Evolutionary conservation across 2,113 vertebrate species (phyloP).

Genomic region (Spermophilus dauricus): DNA sequence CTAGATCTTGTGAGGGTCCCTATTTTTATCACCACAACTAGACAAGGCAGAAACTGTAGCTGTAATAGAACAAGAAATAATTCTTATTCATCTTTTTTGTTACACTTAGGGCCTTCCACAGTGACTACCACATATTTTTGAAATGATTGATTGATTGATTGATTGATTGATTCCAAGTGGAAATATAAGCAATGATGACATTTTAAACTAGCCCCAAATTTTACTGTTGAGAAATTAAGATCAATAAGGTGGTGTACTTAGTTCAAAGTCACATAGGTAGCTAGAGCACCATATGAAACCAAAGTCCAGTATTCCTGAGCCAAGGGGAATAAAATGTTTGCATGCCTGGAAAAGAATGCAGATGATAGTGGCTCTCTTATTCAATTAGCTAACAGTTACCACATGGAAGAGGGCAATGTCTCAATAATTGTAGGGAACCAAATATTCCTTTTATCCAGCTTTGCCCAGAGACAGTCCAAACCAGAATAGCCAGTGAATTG

Average conservation of each 20-base stretch:
- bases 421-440: neutral
- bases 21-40: neutral
- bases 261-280: conserved; percentile 11
- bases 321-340: neutral
- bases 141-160: neutral
- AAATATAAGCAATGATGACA: neutral
- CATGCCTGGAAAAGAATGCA: neutral
- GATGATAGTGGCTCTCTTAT: neutral
- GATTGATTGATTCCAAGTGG: conserved; percentile 4
- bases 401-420: neutral
- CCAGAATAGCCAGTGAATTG: neutral
- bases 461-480: conserved; percentile 14
- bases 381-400: neutral
- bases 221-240: conserved; percentile 13
- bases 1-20: neutral
- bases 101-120: neutral
- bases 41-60: neutral
- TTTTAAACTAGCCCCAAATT: conserved; percentile 8
- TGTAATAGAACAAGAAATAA: neutral
- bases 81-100: neutral
- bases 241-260: neutral
- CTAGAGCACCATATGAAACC: neutral
- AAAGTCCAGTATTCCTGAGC: neutral
- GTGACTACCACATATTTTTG: neutral
- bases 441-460: neutral